Base-by-base conservation (phyloP, 1,140 invertebrate genomes). In the Apis dorsata region DNA sequence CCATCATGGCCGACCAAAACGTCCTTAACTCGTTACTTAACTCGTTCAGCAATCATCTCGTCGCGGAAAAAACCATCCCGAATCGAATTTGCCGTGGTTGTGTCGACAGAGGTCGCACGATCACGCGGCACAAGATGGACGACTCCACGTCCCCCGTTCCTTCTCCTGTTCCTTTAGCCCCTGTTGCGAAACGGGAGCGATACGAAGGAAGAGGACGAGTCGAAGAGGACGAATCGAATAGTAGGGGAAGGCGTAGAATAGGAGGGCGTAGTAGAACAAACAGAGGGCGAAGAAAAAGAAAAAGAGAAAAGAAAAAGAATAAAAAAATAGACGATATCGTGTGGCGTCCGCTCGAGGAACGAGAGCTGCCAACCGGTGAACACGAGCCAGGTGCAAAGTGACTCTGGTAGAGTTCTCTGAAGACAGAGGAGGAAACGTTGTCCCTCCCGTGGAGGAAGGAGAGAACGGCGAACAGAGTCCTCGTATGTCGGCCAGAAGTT, bases 401-500 rank as follows among this genome's bases (percentile, higher is more conserved):
- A 92, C 88, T 90, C 86, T 86, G 88, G 83, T 91, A 90, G 87
- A 90, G 88, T 89, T 86, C 87, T 89, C 75, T 78, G 79, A 84
- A 87, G 82, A 77, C 76, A 65, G 71, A 87, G 83, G 59, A 87
- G 44, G 55, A 82, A 24, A 49, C 66, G 28, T 28, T 34, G 60
- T 72, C n/a, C 28, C 57, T 72, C 19, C 44, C 24, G 73, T 65
- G 49, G 51, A 65, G 70, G 86, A 85, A 85, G 55, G 80, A 84
- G 77, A 90, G 83, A 86, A 79, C 79, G 78, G 80, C 82, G 84
- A 83, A 92, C 90, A 91, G 90, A 92, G 91, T 90, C 88, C 91
- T 91, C 84, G 88, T 91, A 92, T 93, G 92, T 92, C 91, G 91
- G 90, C 89, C 92, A 92, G 90, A 93, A 93, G 92, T 92, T 93